Evolutionary conservation across 2,888 invertebrate species (phyloP), one percentile per base, ranked within the genome.

Genomic region (Horisme vitalbata): DNA sequence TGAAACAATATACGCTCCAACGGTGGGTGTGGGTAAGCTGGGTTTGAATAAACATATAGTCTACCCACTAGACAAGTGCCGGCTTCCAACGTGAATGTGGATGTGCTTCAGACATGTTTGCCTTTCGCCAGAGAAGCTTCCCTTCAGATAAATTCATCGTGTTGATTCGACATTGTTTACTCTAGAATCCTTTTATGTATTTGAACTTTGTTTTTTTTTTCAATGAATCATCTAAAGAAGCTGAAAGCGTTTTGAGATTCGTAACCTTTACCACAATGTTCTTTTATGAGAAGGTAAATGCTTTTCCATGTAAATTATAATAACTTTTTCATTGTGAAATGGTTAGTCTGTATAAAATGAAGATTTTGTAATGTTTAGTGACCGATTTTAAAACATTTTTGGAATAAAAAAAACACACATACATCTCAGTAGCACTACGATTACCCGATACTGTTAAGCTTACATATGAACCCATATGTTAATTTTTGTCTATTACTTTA

Each of bases 111-210:
- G 72, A 76, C 77, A 72, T 83, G 81, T 86, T 85, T 84, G 75
- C 77, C 72, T 75, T 80, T 69, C 76, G 69, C 74, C 72, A 69
- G 65, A 73, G 70, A 80, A 78, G 78, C 81, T 84, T 80, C 79
- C 79, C 79, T 79, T 77, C 71, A 77, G 76, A 79, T 81, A 82
- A 79, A 81, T 79, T 77, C 73, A 71, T 77, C 78, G 72, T 79
- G 79, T 83, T 83, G 79, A 84, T 83, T 83, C 75, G 72, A 75
- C 75, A 76, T 75, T 86, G 82, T 85, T 86, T 83, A 80, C 77
- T 67, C 59, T 71, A 65, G 67, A 79, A 81, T 79, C 74, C 74
- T 79, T 83, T 82, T 78, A 72, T 68, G 62, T 71, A 67, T 72
- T 75, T 71, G 68, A 71, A 72, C 55, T 64, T 64, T 68, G 65